A percentile compares a stretch with the other conserved stretches of the same genome.
Evolutionary conservation across 1,140 invertebrate genomes (phyloP).

Genomic region (Drosophila takahashii): DNA sequence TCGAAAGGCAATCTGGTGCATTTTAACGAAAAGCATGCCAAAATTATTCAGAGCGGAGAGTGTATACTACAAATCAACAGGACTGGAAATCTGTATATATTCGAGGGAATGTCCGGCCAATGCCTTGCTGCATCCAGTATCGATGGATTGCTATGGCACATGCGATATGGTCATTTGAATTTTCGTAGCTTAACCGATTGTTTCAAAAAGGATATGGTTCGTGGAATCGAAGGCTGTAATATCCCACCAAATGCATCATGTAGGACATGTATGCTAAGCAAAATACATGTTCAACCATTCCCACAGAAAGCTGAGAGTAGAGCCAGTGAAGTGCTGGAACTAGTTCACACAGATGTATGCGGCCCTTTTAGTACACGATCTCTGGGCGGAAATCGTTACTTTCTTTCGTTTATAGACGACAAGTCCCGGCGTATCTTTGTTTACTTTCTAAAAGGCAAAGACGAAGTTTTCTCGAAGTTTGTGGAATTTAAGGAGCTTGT

Average conservation of each 20-base stretch:
- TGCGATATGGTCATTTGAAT: background rate
- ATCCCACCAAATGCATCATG: background rate
- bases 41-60: background rate
- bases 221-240: background rate
- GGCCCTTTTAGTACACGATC: background rate
- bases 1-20: background rate
- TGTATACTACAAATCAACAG: background rate
- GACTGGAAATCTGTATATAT: background rate
- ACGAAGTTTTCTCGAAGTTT: constrained; percentile 2
- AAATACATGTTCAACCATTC: background rate
- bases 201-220: background rate
- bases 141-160: background rate
- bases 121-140: background rate
- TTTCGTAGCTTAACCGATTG: background rate
- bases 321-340: constrained; percentile 1
- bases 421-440: constrained; percentile 6
- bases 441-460: constrained; percentile 5
- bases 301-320: background rate
- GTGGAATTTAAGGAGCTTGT: background rate
- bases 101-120: background rate
- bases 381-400: background rate
- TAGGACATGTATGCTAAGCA: constrained; percentile 3
- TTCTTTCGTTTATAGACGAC: constrained; percentile 1
- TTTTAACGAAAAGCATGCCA: background rate
- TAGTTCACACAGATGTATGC: background rate